Conservation (phyloP, 2,113 vertebrate species). For the Aphyosemion australe region DNA sequence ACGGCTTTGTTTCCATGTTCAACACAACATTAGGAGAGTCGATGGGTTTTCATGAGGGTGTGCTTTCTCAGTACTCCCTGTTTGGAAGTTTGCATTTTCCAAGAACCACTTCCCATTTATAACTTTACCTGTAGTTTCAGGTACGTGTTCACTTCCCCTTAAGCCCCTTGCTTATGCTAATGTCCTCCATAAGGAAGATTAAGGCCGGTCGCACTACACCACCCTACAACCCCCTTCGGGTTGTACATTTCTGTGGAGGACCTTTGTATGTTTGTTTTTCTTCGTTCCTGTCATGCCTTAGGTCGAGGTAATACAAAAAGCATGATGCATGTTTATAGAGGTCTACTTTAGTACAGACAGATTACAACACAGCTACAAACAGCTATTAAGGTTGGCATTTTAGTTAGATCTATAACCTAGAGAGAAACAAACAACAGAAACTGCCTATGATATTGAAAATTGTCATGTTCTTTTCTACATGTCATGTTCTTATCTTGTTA, state of each 20-base stretch:
- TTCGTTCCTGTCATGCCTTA: neutral
- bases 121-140: constrained; percentile 21
- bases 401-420: no score
- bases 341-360: neutral
- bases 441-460: no score
- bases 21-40: constrained; percentile 42
- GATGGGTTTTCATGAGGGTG: constrained; percentile 44
- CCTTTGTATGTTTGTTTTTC: neutral
- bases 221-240: neutral
- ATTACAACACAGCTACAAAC: neutral
- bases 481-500: no score
- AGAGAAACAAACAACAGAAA: no score
- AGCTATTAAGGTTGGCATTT: neutral
- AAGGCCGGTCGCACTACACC: constrained; percentile 9
- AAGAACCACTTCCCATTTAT: constrained; percentile 13
- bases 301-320: neutral
- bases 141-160: constrained; percentile 14
- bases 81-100: constrained; percentile 11
- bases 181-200: neutral
- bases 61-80: neutral
- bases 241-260: neutral
- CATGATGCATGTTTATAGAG: neutral
- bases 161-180: neutral
- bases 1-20: constrained; percentile 61
- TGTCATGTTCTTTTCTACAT: no score